phyloP scores from a whole-genome alignment of 2,888 invertebrate species.

The Hirtodrosophila confusa region DNA sequence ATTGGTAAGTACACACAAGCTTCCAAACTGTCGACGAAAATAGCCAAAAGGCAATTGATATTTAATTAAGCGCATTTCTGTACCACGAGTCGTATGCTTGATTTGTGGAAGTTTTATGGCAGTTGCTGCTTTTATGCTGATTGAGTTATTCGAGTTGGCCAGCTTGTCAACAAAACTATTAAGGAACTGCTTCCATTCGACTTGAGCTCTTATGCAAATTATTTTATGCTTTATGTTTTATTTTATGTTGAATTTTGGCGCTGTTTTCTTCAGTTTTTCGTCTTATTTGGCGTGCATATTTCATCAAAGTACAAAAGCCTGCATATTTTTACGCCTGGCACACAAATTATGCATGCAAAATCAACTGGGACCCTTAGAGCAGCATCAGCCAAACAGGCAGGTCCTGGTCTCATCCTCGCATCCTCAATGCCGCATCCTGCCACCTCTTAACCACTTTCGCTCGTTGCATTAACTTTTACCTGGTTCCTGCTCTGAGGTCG shows the following conservation, averaged over 20 bases:
- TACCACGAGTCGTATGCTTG: constrained; percentile 32
- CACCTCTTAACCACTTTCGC: constrained; percentile 46
- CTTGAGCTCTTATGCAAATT: constrained; percentile 55
- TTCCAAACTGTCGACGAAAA: not conserved
- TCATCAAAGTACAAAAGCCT: constrained; percentile 68
- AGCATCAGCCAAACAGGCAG: constrained; percentile 9
- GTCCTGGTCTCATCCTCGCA: not conserved
- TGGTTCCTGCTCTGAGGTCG: constrained; percentile 18
- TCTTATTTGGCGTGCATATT: constrained; percentile 62
- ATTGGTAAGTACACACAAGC: constrained; percentile 85
- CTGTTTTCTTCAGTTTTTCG: constrained; percentile 17
- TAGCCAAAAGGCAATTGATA: constrained; percentile 12
- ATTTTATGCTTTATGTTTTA: constrained; percentile 22
- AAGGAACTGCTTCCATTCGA: constrained; percentile 21
- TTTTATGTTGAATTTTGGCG: constrained; percentile 1
- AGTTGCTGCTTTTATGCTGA: constrained; percentile 33
- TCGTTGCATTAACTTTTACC: constrained; percentile 59
- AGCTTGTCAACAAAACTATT: constrained; percentile 62
- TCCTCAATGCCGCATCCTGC: constrained; percentile 5
- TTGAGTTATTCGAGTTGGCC: constrained; percentile 33
- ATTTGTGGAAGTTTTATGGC: constrained; percentile 37
- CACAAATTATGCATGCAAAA: constrained; percentile 75
- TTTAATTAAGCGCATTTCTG: constrained; percentile 33
- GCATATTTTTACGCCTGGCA: constrained; percentile 69
- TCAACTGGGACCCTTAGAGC: constrained; percentile 50